phyloP scores from a whole-genome alignment of 2,113 vertebrate genomes.

The Limanda limanda region DNA sequence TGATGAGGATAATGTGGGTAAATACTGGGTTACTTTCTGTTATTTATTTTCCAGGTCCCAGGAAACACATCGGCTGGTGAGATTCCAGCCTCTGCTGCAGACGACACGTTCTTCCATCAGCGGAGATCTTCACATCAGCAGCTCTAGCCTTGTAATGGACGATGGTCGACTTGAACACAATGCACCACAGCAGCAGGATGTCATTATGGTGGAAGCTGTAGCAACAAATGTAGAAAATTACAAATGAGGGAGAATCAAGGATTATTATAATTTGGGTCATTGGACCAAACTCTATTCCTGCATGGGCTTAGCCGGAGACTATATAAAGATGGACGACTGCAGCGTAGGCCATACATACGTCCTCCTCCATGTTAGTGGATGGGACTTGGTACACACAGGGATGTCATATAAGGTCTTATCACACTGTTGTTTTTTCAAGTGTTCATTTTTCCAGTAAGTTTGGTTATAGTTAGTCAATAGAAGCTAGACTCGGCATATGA shows the following conservation, averaged over 20 bases:
- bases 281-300: too few species aligned
- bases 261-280: too few species aligned
- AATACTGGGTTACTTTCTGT: constrained; percentile 63
- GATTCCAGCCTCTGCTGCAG: constrained; percentile 23
- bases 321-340: too few species aligned
- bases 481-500: too few species aligned
- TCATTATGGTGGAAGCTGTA: not conserved
- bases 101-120: constrained; percentile 12
- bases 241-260: not conserved
- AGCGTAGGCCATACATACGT: too few species aligned
- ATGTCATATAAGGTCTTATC: too few species aligned
- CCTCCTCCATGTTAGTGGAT: too few species aligned
- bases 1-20: constrained; percentile 68
- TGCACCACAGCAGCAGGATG: not conserved
- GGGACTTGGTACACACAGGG: too few species aligned
- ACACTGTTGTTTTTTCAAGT: too few species aligned
- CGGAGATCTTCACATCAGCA: not conserved
- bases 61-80: constrained; percentile 49
- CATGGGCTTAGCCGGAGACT: too few species aligned
- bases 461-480: too few species aligned
- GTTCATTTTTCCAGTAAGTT: too few species aligned
- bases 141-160: not conserved
- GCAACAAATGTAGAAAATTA: not conserved
- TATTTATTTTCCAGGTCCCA: constrained; percentile 17
- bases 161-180: not conserved